Evolutionary conservation across 2,797 vertebrate species (phyloP), one percentile per base, ranked within the genome.

Genomic region (Mastacembelus armatus): DNA sequence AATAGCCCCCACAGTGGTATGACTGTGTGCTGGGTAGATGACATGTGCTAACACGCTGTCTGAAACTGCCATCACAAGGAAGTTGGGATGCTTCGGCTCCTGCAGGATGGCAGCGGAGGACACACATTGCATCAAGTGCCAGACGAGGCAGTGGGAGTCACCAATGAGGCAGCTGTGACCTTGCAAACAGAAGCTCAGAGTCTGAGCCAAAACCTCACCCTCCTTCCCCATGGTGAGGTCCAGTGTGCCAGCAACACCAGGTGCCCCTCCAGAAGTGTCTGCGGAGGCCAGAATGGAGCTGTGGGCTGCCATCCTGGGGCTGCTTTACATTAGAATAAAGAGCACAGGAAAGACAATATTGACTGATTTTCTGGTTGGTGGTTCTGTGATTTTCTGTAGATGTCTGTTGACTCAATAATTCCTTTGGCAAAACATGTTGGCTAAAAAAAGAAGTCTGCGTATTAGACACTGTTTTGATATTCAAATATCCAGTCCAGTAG

Each of bases 101-200:
- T 89, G 78, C 82, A 72, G 76, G 71, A 83, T 68, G 78, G 83
- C 82, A 75, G 51, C 33, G 74, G 78, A 87, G 66, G 72, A 85
- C 68, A 66, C 57, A 33, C 48, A 19, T 66, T n/a, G 39, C 65
- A 59, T 29, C 69, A 16, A n/a, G 80, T 87, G 88, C 90, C 89
- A 91, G 84, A 80, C 78, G 10, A 70, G 85, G 74, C 79, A 51
- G 74, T 81, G 80, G 80, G 82, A 79, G 83, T 75, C 83, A 85
- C 87, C 85, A 59, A 42, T 61, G 77, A 89, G 85, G 87, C 92
- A 93, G 90, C 88, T 93, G 89, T 93, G 91, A 93, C 89, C 90
- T 91, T 90, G 90, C 75, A 86, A 89, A 88, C 90, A 91, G 80
- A 87, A 91, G 87, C 77, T 78, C 70, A 29, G 78, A 81, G 68